These are phyloP conservation scores for Capitulum mitella DNA, from an alignment of 2,888 invertebrate genomes.

Conservation along the genomic window DNA sequence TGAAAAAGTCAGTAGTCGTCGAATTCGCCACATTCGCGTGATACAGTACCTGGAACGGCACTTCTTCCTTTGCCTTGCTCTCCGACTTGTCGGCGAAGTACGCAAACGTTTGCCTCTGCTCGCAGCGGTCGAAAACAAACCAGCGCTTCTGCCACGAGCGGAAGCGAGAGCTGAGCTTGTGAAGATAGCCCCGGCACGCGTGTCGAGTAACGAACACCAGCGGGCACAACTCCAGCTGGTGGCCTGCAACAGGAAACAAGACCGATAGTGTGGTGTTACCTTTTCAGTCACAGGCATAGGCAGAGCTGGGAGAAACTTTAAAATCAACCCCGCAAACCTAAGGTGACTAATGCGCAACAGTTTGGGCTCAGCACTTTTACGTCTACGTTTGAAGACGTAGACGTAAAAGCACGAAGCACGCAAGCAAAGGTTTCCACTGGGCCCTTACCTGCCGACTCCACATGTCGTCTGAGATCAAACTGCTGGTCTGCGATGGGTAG, in stretches of 20 bases:
- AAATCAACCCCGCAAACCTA: too few relatives aligned
- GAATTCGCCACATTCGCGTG: too few relatives aligned
- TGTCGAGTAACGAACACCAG: conserved; percentile 72
- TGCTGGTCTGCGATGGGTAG: conserved; percentile 70
- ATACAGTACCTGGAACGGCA: conserved; percentile 80
- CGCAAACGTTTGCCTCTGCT: conserved; percentile 70
- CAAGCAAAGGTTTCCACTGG: too few relatives aligned
- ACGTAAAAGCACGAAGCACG: too few relatives aligned
- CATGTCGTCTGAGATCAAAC: conserved; percentile 79
- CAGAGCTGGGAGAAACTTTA: too few relatives aligned
- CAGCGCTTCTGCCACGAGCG: conserved; percentile 77
- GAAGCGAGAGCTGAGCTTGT: conserved; percentile 62
- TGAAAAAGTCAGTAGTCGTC: too few relatives aligned
- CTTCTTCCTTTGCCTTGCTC: conserved; percentile 78
- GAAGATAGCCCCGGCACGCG: conserved; percentile 82
- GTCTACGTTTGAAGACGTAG: too few relatives aligned
- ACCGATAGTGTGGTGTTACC: too few relatives aligned
- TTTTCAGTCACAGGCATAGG: too few relatives aligned
- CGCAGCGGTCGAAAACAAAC: conserved; percentile 84
- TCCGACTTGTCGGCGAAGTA: conserved; percentile 88
- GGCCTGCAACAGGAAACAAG: not conserved
- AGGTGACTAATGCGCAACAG: too few relatives aligned
- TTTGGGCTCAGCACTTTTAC: too few relatives aligned
- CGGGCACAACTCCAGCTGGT: conserved; percentile 63
- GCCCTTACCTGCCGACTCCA: conserved; percentile 62